These are phyloP conservation scores for Bagarius yarrelli DNA, from an alignment of 2,113 vertebrate genomes.

Conservation along the genomic window DNA sequence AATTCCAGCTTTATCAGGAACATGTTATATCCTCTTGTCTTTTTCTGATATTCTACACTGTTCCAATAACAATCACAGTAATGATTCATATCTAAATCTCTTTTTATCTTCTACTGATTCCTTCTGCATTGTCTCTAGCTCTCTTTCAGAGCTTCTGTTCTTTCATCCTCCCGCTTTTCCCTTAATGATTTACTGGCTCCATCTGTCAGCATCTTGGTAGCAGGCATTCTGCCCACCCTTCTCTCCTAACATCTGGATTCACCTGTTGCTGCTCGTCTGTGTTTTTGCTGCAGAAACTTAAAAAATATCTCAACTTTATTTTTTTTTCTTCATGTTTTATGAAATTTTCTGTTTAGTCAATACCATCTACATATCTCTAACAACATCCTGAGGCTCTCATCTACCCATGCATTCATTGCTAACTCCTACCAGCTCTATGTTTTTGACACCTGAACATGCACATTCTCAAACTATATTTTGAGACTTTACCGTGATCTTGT, in stretches of 20 bases:
- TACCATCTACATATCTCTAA: not conserved
- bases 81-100: not conserved
- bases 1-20: conserved; percentile 38
- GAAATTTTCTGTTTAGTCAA: conserved; percentile 12
- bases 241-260: conserved; percentile 1
- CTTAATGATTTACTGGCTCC: conserved; percentile 19
- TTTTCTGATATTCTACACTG: not conserved
- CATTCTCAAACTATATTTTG: conserved; percentile 36
- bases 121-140: not conserved
- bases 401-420: not conserved
- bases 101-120: conserved; percentile 23
- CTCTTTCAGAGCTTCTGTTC: conserved; percentile 30
- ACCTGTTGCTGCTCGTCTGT: not conserved
- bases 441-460: not conserved
- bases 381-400: not conserved
- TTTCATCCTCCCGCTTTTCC: not conserved
- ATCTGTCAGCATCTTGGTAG: conserved; percentile 18
- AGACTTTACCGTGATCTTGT: conserved; percentile 29
- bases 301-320: conserved; percentile 2
- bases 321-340: not conserved
- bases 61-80: not conserved
- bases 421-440: not conserved
- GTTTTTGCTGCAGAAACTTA: not conserved
- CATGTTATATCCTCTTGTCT: conserved; percentile 48
- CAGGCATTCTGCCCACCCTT: not conserved